phyloP scores from a whole-genome alignment of 2,888 invertebrate genomes.

The Villa cingulata region DNA sequence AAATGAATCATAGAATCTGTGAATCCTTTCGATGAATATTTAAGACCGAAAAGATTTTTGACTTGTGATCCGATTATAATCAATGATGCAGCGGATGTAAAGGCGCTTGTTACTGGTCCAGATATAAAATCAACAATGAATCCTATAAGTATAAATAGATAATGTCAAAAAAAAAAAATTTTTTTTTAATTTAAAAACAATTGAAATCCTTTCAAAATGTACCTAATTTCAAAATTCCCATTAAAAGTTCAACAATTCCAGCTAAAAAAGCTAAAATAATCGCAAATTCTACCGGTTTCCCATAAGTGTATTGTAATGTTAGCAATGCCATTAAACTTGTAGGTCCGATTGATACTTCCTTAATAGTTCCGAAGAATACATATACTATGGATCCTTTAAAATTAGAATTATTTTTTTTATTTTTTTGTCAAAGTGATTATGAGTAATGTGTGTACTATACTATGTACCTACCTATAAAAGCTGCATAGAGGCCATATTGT shows the following conservation, averaged over 20 bases:
- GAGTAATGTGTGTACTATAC: neutral
- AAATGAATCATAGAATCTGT: constrained; percentile 41
- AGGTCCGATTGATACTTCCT: constrained; percentile 81
- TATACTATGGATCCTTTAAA: constrained; percentile 66
- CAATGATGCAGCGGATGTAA: constrained; percentile 70
- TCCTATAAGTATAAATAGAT: constrained; percentile 43
- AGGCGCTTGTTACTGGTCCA: constrained; percentile 67
- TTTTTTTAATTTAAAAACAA: neutral
- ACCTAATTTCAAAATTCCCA: constrained; percentile 75
- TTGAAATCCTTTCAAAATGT: constrained; percentile 18
- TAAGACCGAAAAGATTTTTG: constrained; percentile 58
- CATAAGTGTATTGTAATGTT: constrained; percentile 57
- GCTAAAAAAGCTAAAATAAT: constrained; percentile 63
- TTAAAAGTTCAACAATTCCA: constrained; percentile 61
- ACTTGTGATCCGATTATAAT: constrained; percentile 64
- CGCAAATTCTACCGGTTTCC: constrained; percentile 56
- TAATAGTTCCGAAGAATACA: constrained; percentile 73
- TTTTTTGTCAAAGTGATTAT: neutral
- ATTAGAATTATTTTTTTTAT: neutral
- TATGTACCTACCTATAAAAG: constrained; percentile 55
- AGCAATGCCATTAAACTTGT: constrained; percentile 85
- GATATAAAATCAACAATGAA: constrained; percentile 77
- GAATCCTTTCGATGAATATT: constrained; percentile 47
- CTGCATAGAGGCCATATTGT: constrained; percentile 85
- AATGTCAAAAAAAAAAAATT: neutral